Base-by-base conservation (phyloP, 2,113 vertebrate species). In the Vicugna pacos region DNA sequence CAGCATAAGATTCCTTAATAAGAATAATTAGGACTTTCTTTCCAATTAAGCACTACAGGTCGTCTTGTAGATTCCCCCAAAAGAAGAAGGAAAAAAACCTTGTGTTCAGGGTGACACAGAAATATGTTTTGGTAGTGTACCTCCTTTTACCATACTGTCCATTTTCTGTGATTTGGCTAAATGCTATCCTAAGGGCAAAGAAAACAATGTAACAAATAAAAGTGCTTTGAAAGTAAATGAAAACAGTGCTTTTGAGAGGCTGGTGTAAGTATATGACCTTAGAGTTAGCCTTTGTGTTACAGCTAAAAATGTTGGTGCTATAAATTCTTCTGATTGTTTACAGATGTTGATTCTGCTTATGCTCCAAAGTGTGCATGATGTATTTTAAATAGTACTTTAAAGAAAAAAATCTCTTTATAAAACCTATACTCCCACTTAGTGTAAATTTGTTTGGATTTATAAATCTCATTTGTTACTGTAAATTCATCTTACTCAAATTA, bases 261-360 rank as follows among this genome's bases (percentile, higher is more conserved):
- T 96, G 28, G 46, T 94, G 5, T 87, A 75, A 75, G 64, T 87
- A 24, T 79, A 56, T 95, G 81, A 93, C 82, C 82, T 91, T 95
- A 97, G 90, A 97, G 83, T 97, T 91, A 97, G 64, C 94, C 85
- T 52, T 97, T 72, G 7, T 87, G 58, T 98, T 97, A 97, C 85
- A 97, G 94, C 83, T 93, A 94, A 98, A 98, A 97, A 94, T 97
- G 93, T 64, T 97, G 98, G 98, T 98, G 98, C 98, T 98, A 97
- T 96, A 97, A 96, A 97, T 98, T 96, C 93, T 97, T 96, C 91
- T 89, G 96, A 58, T 89, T 98, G 89, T 97, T 98, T 93, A 96
- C 97, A 95, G 91, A 97, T 97, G 56, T 75, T 92, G 85, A 88
- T 95, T 96, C 95, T 97, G 89, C 95, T 96, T 94, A 73, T 97